Evolutionary conservation across 2,888 invertebrate genomes (phyloP), one percentile per base, ranked within the genome.

Genomic region (Cosmorhoe ocellata): DNA sequence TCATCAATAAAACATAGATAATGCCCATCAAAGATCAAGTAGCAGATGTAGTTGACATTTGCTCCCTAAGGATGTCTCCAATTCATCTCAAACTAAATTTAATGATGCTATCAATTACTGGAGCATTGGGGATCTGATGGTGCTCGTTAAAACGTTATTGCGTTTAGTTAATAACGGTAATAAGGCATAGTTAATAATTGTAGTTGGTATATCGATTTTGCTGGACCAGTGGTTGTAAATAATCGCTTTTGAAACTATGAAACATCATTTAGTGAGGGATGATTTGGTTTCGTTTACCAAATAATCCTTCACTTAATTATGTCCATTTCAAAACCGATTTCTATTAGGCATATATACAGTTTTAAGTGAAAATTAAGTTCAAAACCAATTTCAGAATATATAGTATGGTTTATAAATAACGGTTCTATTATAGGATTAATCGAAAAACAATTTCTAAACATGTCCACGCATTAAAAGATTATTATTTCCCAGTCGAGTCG

Each of bases 61-160:
- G 51, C 38, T 42, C 39, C 44, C 49, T 28, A 33, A 46, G 47
- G 48, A 51, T 47, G 46, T 49, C 50, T 63, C 57, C 68, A 73
- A 70, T 74, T 74, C 70, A 63, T 69, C 60, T 64, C 61, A 69
- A 72, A 70, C 66, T 62, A 71, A 74, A 72, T 72, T 73, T 71
- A 70, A 70, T 69, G 66, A 64, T 60, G 63, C 66, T 59, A 73
- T 74, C 71, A 67, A 70, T 75, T 72, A 71, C 63, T 63, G 57
- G 58, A 53, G 56, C 44, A 62, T 59, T 56, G 50, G 59, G 48
- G 47, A 59, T 56, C 53, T 45, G 61, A 56, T 58, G 58, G 57
- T 51, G 22, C 41, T 65, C 67, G 66, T 68, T 68, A 71, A 62
- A 67, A 65, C 63, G 59, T 63, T 65, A 70, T 67, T 67, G 68